These are phyloP conservation scores for Falco rusticolus DNA, from an alignment of 2,797 vertebrate genomes.

Conservation along the genomic window DNA sequence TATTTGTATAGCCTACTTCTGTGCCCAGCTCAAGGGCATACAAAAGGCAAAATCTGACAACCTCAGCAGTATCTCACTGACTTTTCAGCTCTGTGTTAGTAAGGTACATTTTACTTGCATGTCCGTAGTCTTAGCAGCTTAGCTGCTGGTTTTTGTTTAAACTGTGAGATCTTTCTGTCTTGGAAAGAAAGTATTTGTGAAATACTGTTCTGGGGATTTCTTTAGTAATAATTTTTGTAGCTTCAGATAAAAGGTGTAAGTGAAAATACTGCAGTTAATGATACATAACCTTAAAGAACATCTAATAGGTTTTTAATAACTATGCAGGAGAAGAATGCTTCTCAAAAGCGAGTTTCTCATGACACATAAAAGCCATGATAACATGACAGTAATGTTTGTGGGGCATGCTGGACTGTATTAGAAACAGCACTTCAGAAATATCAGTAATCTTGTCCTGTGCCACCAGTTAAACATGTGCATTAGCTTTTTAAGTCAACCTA, in stretches of 20 bases:
- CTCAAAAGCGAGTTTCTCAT: neutral
- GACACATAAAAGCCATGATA: neutral
- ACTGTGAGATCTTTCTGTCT: neutral
- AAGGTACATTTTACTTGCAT: neutral
- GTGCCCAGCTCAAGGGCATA: rapidly evolving
- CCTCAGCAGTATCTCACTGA: neutral
- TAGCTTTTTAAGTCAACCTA: neutral
- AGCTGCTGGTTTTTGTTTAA: neutral
- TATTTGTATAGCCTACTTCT: neutral
- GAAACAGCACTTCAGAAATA: neutral
- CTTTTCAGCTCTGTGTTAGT: neutral
- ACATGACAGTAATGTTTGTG: neutral
- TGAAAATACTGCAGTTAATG: neutral
- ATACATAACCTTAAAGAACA: neutral
- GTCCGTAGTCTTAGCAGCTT: neutral
- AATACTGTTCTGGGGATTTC: neutral
- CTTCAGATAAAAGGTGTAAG: neutral
- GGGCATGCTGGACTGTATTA: neutral
- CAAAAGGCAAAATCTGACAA: rapidly evolving
- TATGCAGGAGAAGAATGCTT: neutral
- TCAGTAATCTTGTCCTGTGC: too few species aligned
- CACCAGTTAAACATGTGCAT: neutral
- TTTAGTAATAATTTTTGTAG: neutral
- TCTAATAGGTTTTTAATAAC: neutral
- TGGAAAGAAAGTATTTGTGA: neutral